A percentile compares a stretch with the other conserved stretches of the same genome.
phyloP scores from a whole-genome alignment of 2,888 invertebrate genomes.

The Stenurella melanura region DNA sequence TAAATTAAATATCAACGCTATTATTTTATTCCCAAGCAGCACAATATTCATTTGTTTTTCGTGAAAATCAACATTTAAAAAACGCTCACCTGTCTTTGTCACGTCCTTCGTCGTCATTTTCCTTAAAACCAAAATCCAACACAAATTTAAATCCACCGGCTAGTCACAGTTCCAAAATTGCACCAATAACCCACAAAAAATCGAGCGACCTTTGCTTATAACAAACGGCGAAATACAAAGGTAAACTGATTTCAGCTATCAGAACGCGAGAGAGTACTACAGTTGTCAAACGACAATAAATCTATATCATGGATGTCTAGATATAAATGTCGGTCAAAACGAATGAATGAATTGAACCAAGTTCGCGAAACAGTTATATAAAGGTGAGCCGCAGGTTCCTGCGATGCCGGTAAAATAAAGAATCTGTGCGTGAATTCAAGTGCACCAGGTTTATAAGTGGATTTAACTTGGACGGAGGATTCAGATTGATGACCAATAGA shows the following conservation, averaged over 20 bases:
- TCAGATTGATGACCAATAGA: slow-evolving; percentile 28
- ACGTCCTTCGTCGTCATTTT: slow-evolving; percentile 55
- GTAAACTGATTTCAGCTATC: background rate
- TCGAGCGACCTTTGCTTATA: background rate
- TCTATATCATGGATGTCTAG: slow-evolving; percentile 40
- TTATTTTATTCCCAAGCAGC: too few species aligned
- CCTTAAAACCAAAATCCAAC: slow-evolving; percentile 13
- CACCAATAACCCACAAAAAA: slow-evolving; percentile 2
- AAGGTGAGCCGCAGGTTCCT: slow-evolving; percentile 43
- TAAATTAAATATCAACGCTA: too few species aligned
- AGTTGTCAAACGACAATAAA: slow-evolving; percentile 31
- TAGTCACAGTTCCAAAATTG: background rate
- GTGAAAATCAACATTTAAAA: background rate
- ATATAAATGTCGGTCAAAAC: slow-evolving; percentile 64
- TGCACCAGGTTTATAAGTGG: slow-evolving; percentile 42
- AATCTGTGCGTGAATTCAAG: slow-evolving; percentile 38
- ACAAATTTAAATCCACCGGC: slow-evolving; percentile 5
- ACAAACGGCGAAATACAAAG: background rate
- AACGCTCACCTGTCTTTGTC: slow-evolving; percentile 50
- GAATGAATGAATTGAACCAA: slow-evolving; percentile 62
- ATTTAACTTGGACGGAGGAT: slow-evolving; percentile 32
- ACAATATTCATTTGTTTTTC: too few species aligned
- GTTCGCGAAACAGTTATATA: slow-evolving; percentile 65
- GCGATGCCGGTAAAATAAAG: slow-evolving; percentile 35
- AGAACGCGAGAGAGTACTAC: slow-evolving; percentile 20